Conservation (phyloP, 1,140 invertebrate genomes). For the Penaeus japonicus region DNA sequence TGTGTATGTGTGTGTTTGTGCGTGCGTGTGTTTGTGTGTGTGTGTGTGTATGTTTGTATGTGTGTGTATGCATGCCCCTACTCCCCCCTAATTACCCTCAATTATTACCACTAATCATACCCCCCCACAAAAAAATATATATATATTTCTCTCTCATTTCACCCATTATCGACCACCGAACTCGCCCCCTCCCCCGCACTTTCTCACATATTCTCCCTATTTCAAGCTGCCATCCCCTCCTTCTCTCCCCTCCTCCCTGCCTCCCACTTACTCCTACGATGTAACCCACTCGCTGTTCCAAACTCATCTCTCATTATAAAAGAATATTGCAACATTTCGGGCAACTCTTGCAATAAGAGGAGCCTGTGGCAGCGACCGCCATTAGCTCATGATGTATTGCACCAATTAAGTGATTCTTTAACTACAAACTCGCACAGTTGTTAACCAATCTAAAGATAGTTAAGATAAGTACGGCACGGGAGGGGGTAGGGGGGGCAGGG, state of each 20-base stretch:
- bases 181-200: too few species aligned
- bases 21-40: too few species aligned
- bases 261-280: background rate
- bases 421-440: constrained; percentile 52
- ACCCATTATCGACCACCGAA: too few species aligned
- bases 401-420: constrained; percentile 56
- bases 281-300: constrained; percentile 16
- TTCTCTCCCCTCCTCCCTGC: background rate
- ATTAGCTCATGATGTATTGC: constrained; percentile 56
- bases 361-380: constrained; percentile 50
- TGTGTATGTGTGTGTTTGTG: too few species aligned
- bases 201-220: too few species aligned
- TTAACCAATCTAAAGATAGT: constrained; percentile 53
- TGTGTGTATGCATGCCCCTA: too few species aligned
- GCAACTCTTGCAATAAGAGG: constrained; percentile 53
- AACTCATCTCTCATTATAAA: constrained; percentile 54
- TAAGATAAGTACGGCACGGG: constrained; percentile 48
- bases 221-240: background rate
- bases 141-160: too few species aligned
- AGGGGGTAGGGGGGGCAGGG: background rate
- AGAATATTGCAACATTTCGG: constrained; percentile 50
- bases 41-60: too few species aligned
- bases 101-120: too few species aligned
- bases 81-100: too few species aligned
- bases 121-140: too few species aligned